A percentile compares a stretch with the other conserved stretches of the same genome.
These are phyloP conservation scores for Carapus acus DNA, from an alignment of 2,797 vertebrate genomes.

Conservation along the genomic window DNA sequence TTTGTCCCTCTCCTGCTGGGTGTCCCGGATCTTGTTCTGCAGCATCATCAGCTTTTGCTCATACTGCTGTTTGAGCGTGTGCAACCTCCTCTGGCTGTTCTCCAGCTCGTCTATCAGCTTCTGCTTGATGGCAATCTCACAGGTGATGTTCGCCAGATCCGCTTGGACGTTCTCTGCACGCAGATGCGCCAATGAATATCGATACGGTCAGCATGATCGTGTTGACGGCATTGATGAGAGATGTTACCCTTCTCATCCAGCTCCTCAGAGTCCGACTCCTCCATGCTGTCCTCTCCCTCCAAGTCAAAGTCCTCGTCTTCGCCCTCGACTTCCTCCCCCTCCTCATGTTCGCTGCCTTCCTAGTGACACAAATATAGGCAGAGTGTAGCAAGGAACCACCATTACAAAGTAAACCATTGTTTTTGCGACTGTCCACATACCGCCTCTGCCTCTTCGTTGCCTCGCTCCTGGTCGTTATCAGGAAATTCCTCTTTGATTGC, in stretches of 20 bases:
- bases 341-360: constrained; percentile 87
- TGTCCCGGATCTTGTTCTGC: constrained; percentile 93
- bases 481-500: constrained; percentile 80
- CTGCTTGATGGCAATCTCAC: constrained; percentile 98
- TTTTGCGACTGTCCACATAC: constrained; percentile 52
- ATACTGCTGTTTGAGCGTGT: constrained; percentile 93
- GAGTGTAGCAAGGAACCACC: neutral
- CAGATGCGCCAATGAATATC: constrained; percentile 1
- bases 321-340: constrained; percentile 83
- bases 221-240: neutral
- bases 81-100: constrained; percentile 91
- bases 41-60: constrained; percentile 95
- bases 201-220: neutral
- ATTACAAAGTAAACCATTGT: neutral
- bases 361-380: constrained; percentile 36
- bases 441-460: constrained; percentile 74
- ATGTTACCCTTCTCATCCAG: constrained; percentile 90
- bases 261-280: constrained; percentile 89
- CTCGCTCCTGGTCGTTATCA: constrained; percentile 85
- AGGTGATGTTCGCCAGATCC: constrained; percentile 95
- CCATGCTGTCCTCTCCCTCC: constrained; percentile 86
- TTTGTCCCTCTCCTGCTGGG: constrained; percentile 92
- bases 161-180: constrained; percentile 84
- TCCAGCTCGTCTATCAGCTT: constrained; percentile 96
- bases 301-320: constrained; percentile 89